Evolutionary conservation across 2,888 invertebrate genomes (phyloP).

Genomic region (Tipula lateralis): DNA sequence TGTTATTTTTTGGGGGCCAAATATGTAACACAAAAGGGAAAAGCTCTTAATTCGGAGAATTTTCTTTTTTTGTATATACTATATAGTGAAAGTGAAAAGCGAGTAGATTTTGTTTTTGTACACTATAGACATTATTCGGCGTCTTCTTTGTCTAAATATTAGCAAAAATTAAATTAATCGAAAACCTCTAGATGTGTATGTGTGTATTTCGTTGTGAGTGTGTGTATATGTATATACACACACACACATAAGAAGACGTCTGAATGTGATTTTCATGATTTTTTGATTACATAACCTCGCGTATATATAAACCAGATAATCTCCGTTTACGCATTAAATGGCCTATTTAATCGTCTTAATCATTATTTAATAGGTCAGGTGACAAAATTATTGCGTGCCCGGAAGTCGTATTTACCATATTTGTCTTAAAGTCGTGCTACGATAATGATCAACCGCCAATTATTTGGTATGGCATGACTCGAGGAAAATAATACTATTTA

Average conservation of each 20-base stretch:
- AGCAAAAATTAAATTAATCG: background rate
- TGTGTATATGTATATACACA: background rate
- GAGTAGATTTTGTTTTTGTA: background rate
- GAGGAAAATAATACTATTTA: background rate
- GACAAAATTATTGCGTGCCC: background rate
- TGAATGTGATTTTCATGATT: background rate
- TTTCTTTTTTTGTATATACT: background rate
- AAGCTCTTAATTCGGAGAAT: background rate
- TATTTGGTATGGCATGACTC: background rate
- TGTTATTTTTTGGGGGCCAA: constrained; percentile 11
- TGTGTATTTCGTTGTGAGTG: background rate
- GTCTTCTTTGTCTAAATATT: background rate
- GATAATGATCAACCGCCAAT: background rate
- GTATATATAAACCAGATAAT: background rate
- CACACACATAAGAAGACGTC: background rate
- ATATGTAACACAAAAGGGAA: constrained; percentile 4
- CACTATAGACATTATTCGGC: background rate
- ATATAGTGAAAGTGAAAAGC: background rate
- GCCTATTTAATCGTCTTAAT: background rate
- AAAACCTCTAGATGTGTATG: background rate
- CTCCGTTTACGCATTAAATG: background rate
- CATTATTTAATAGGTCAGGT: no score
- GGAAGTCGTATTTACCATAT: background rate
- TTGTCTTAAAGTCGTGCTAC: no score
- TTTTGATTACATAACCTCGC: background rate